Evolutionary conservation across 1,140 invertebrate species (phyloP).

Genomic region (Antheraea pernyi): DNA sequence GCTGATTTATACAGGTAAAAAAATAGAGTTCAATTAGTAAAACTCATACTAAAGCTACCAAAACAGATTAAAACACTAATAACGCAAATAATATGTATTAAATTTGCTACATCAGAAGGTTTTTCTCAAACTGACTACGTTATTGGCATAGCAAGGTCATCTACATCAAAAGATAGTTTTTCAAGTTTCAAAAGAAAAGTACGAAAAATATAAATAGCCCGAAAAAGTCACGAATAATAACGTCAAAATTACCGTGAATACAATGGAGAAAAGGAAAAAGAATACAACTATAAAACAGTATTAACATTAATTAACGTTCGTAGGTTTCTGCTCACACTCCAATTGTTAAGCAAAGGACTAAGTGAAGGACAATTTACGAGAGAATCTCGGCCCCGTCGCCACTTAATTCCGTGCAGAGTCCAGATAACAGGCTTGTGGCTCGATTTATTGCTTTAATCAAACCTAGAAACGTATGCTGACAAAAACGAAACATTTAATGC

Average conservation of each 20-base stretch:
- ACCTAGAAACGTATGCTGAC: slow-evolving; percentile 50
- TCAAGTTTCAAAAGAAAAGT: too few species aligned
- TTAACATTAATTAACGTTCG: slow-evolving; percentile 12
- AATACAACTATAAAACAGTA: slow-evolving; percentile 1
- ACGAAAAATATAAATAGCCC: not conserved
- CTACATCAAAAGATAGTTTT: too few species aligned
- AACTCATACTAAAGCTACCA: too few species aligned
- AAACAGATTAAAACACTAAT: too few species aligned
- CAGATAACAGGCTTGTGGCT: slow-evolving; percentile 45
- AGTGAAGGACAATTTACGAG: slow-evolving; percentile 53
- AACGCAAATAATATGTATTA: too few species aligned
- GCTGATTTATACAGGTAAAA: too few species aligned
- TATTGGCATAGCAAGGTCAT: too few species aligned
- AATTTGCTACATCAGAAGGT: too few species aligned
- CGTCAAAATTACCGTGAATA: not conserved
- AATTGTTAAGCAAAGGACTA: slow-evolving; percentile 46
- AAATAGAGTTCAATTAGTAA: too few species aligned
- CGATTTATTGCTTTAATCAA: slow-evolving; percentile 70
- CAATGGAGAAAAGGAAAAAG: not conserved
- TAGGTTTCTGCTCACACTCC: slow-evolving; percentile 30
- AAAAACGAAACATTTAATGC: slow-evolving; percentile 55
- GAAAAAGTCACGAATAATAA: not conserved
- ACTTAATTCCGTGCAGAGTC: slow-evolving; percentile 48
- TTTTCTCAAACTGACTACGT: too few species aligned
- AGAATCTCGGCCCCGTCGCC: slow-evolving; percentile 43